Evolutionary conservation across 2,888 invertebrate species (phyloP), one percentile per base, ranked within the genome.

Genomic region (Perizoma flavofasciatum): DNA sequence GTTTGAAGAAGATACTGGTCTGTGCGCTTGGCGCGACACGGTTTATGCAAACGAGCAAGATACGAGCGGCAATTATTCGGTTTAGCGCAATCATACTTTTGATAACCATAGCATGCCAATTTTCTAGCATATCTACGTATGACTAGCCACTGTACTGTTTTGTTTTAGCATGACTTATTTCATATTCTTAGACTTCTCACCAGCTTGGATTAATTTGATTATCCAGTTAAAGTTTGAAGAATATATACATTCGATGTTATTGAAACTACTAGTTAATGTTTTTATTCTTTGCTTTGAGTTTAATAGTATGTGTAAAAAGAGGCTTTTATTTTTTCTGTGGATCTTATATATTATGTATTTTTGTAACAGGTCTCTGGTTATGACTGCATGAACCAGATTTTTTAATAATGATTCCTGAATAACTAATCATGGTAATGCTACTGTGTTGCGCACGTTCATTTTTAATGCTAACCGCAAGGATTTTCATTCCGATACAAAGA

Each of bases 1-100:
- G 22, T 22, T 22, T 22, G 22, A 22, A 22, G 22, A 22, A 22
- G 22, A 22, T 22, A 86, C 82, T 88, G 67, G 81, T 86, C 50
- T 71, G 71, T 70, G 69, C 70, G 73, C 72, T 76, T 74, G 72
- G 70, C 73, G 74, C 70, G 73, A 68, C 67, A 69, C 63, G 72
- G 71, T 72, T 73, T 73, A 77, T 77, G 78, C 76, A 70, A 68
- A 67, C 57, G 61, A 61, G 59, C 52, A 53, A 66, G 63, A 65
- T 66, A 55, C 54, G 40, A 32, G 35, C 51, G 55, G 52, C 59
- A 66, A 61, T 67, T 61, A 61, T 50, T 44, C 56, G 55, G 51
- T 61, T 60, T 58, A 52, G 43, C 46, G 49, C 59, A 65, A 56
- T 59, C 44, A 48, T 52, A 59, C 59, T 47, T 59, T 55, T 33